A percentile compares a stretch with the other conserved stretches of the same genome.
Conservation (phyloP, 2,797 vertebrate species). For the Cottoperca gobio region DNA sequence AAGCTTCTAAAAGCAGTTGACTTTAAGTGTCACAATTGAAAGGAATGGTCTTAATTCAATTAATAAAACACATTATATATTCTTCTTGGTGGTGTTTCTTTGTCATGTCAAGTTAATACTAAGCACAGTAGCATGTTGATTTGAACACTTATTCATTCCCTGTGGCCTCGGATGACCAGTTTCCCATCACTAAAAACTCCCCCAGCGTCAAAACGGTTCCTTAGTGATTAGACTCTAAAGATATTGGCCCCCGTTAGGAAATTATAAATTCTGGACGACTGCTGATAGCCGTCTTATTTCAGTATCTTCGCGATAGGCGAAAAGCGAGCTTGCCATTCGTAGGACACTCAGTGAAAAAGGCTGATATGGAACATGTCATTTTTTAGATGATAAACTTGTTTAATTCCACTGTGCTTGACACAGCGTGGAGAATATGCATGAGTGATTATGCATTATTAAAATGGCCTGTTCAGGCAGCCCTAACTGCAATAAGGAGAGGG, state of each 20-base stretch:
- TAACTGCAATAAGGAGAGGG: constrained; percentile 68
- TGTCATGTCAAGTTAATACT: not conserved
- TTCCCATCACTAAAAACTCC: constrained; percentile 18
- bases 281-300: constrained; percentile 69
- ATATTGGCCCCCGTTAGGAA: constrained; percentile 60
- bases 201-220: constrained; percentile 37
- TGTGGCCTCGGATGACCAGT: constrained; percentile 25
- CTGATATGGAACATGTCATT: constrained; percentile 70
- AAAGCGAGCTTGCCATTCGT: constrained; percentile 44
- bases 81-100: not conserved
- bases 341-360: constrained; percentile 54
- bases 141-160: constrained; percentile 17
- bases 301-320: constrained; percentile 59
- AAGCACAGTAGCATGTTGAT: constrained; percentile 8
- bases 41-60: not conserved
- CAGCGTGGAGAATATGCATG: constrained; percentile 78
- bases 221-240: constrained; percentile 60
- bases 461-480: constrained; percentile 63
- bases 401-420: constrained; percentile 80
- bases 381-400: constrained; percentile 83
- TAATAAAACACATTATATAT: not conserved
- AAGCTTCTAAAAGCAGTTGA: not conserved
- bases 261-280: constrained; percentile 60
- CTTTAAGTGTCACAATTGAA: not conserved
- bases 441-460: constrained; percentile 84